Evolutionary conservation across 2,888 invertebrate genomes (phyloP).

Genomic region (Oithona nana): DNA sequence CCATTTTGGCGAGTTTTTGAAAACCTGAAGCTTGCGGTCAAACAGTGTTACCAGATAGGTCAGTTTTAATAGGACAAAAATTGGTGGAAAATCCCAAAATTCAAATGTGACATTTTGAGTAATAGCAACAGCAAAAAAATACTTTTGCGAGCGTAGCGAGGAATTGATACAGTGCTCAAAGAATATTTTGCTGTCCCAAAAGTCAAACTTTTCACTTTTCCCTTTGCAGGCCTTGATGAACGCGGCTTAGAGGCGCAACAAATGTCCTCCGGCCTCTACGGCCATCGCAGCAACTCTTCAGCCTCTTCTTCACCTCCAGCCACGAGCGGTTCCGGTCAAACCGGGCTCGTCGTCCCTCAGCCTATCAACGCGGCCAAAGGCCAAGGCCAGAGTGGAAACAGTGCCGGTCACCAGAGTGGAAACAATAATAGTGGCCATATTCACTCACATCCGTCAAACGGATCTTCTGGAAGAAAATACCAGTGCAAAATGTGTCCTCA

Average conservation of each 20-base stretch:
- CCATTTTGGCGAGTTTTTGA: no score
- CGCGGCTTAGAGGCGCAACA: not conserved
- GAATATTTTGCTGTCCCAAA: not conserved
- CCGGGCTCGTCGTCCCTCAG: slow-evolving; percentile 59
- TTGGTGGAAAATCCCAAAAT: no score
- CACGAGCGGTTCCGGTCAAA: slow-evolving; percentile 33
- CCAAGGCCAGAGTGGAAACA: not conserved
- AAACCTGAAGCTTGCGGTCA: no score
- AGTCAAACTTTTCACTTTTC: not conserved
- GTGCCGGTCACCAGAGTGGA: no score
- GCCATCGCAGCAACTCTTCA: slow-evolving; percentile 9
- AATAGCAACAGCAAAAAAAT: not conserved
- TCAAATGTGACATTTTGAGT: no score
- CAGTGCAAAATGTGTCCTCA: slow-evolving; percentile 94
- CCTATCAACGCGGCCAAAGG: slow-evolving; percentile 46
- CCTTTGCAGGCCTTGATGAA: slow-evolving; percentile 4
- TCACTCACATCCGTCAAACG: slow-evolving; percentile 11
- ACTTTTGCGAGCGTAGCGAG: not conserved
- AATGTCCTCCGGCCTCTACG: not conserved
- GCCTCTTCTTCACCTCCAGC: slow-evolving; percentile 27
- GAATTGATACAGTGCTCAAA: not conserved
- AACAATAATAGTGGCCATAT: no score
- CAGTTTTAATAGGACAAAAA: no score
- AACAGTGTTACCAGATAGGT: no score
- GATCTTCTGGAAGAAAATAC: slow-evolving; percentile 47